Base-by-base conservation (phyloP, 30 jellyfish, hydroid and myxozoan species). In the Mastigias papua region DNA sequence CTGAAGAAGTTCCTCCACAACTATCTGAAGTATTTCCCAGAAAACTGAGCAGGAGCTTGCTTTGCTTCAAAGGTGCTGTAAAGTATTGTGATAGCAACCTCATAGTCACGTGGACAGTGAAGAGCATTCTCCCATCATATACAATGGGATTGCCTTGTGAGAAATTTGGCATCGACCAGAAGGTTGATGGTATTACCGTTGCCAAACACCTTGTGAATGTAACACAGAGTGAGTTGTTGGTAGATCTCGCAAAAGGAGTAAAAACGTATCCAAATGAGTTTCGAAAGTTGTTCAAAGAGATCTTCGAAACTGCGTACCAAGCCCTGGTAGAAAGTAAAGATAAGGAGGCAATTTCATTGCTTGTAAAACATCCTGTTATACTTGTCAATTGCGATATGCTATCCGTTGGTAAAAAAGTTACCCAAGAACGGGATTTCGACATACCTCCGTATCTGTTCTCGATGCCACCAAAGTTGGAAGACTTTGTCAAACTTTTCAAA, bases 371-470 rank as follows among this genome's bases (percentile, higher is more conserved):
- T 1, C 82, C 83, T 32, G 82, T 86, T 48, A 48, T 91, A 19
- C 75, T 91, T 17, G 57, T 50, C 57, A 30, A 54, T 6, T 11
- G 37, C 17, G 62, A 54, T 7, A 46, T 34, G 31, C 13, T 91
- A 22, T 84, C 73, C 21, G 49, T 91, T 70, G 89, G 96, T 1
- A 33, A 30, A 22, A 91, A 71, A 71, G 81, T 84, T 8, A 67
- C 85, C 20, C 74, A 78, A 0, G 75, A 73, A n/a, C 67, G 61
- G 42, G 78, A 62, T 28, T 23, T 67, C 19, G 73, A 79, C 32
- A 50, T 78, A n/a, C 69, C 90, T 25, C 96, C 96, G 0, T 86
- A 91, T 80, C 34, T 91, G 33, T 62, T 76, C 58, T 60, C 86
- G 0, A 80, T 86, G 35, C 86, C 89, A 20, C 76, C 66, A 27